Base-by-base conservation (phyloP, 2,797 vertebrate species). In the Sebastolobus alascanus region DNA sequence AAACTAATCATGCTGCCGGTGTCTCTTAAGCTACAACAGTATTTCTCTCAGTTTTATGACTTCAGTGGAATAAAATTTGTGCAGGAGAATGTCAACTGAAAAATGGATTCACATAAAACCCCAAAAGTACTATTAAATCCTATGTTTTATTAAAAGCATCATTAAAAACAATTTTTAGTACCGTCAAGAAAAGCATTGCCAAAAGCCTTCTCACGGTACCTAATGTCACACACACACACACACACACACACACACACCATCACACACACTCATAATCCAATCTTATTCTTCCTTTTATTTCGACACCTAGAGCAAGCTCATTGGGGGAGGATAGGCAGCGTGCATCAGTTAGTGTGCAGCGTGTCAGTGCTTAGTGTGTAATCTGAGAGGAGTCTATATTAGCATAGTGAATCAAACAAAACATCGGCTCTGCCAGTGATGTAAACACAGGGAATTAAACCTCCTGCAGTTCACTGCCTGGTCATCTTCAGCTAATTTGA, bases 371-470 rank as follows among this genome's bases (percentile, higher is more conserved):
- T 85, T 65, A 58, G 83, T 86, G 83, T 89, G 89, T 80, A 87
- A 91, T 93, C 87, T 81, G 83, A 86, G 82, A 85, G 85, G 85
- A 86, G 84, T 79, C 84, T 80, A 84, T 90, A 93, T 94, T 94
- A 94, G 88, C 94, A 93, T 91, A 90, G 85, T 86, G 89, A 94
- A 94, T 94, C 87, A 94, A 93, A 92, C 85, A 90, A 93, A 93
- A 94, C 93, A 93, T 88, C 93, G 73, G 79, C 91, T 89, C 84
- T 89, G 84, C 84, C 89, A 90, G 78, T 73, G 89, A 87, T 90
- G 92, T 94, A 94, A 95, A 94, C 90, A 93, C 84, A 54, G 85
- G 64, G 89, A 92, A 93, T 94, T 92, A 93, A 93, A 92, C 83
- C 90, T 91, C 87, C 90, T 66, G 85, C 90, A 90, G 94, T 94